Evolutionary conservation across 2,113 vertebrate genomes (phyloP), one percentile per base, ranked within the genome.

Genomic region (Motacilla alba): DNA sequence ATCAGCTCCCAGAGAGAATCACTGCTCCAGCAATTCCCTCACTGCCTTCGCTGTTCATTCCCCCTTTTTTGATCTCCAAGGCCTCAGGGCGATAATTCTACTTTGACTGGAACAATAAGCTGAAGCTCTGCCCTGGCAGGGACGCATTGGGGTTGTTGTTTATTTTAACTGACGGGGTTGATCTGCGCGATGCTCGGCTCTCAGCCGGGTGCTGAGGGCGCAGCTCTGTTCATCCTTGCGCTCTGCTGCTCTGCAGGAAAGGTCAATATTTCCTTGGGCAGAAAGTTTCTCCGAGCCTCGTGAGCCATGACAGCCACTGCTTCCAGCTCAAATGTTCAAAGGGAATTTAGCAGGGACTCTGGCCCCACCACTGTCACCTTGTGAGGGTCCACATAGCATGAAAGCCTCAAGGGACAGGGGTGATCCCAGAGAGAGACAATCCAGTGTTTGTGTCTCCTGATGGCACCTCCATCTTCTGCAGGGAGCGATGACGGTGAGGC

Each of bases 51-150:
- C 76, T 80, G 37, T 23, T 87, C 73, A 67, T 80, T 62, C 14
- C 31, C 50, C 35, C 18, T 21, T n/a, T 79, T 86, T 41, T 26
- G 43, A 26, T 91, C 94, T 83, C 68, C 39, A 30, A 15, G 89
- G 58, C 97, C 95, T 90, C 44, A 1, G 77, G 93, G 94, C 10
- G 15, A 52, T 84, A 93, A 96, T 96, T 97, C 91, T 92, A 92
- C 96, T 94, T 89, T 86, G 89, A 94, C 78, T 73, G 91, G 89
- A 95, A 92, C 93, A 94, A 96, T 97, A 95, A 95, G 96, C 95
- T 92, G 44, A 56, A 95, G 84, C 92, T 88, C 21, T 18, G 81
- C 21, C 16, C 88, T 88, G 60, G 67, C 91, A 67, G 92, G 67
- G 89, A 60, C 69, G 35, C 58, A 20, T 8, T 66, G 20, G 52